Percentiles rank a stretch among this genome's conserved stretches.
These are phyloP conservation scores for Enchytraeus crypticus DNA, from an alignment of 2,888 invertebrate species.

Conservation along the genomic window DNA sequence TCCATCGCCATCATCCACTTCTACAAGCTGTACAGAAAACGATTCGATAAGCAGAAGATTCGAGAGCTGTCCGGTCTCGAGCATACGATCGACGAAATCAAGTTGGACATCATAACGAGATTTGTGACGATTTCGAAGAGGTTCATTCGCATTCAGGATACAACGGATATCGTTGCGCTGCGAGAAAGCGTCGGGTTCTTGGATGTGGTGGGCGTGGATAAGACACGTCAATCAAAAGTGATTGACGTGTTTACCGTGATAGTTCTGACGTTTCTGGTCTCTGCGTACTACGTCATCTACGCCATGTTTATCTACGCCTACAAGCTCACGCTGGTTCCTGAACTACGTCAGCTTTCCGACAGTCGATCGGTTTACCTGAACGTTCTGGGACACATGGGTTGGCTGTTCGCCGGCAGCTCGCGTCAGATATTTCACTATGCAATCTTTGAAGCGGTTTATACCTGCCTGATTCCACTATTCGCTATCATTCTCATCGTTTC, in stretches of 20 bases:
- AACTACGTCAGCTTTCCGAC: neutral
- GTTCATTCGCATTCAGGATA: neutral
- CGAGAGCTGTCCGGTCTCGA: constrained; percentile 8
- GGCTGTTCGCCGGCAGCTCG: neutral
- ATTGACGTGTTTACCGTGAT: neutral
- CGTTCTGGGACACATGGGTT: constrained; percentile 10
- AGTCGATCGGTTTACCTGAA: constrained; percentile 5
- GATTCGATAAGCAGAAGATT: constrained; percentile 6
- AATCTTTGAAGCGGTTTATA: constrained; percentile 10
- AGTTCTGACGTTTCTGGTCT: neutral
- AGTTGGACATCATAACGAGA: constrained; percentile 3
- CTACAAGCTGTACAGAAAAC: constrained; percentile 12
- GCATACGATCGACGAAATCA: constrained; percentile 12
- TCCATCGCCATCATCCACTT: constrained; percentile 12
- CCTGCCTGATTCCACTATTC: constrained; percentile 5
- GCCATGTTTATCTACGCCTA: constrained; percentile 7
- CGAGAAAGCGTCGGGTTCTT: constrained; percentile 5
- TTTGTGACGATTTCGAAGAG: constrained; percentile 4
- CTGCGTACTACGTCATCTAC: constrained; percentile 2
- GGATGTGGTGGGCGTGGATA: constrained; percentile 13
- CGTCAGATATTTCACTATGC: constrained; percentile 1
- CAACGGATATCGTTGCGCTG: constrained; percentile 8
- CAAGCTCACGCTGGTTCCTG: neutral
- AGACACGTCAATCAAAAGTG: constrained; percentile 4
- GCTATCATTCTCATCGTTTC: constrained; percentile 1